Conservation (phyloP, 1,140 invertebrate species). For the Holotrichia oblita region DNA sequence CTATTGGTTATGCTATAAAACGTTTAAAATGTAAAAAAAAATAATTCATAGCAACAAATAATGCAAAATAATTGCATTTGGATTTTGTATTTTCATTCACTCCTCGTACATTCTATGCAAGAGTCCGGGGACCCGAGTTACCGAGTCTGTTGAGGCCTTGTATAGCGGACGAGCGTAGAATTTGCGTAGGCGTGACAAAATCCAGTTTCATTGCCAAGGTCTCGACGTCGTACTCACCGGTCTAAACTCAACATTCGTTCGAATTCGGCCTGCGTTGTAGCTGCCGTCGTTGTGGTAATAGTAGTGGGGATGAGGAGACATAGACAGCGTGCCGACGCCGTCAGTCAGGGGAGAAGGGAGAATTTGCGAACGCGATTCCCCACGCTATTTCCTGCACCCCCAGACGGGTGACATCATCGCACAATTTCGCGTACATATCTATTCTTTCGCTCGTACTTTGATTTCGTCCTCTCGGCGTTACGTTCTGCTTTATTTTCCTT, state of each 20-base stretch:
- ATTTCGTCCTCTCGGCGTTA: not conserved
- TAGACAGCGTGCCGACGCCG: conserved; percentile 9
- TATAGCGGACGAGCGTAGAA: not conserved
- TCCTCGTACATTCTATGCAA: no score
- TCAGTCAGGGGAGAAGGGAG: not conserved
- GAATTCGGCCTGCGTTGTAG: not conserved
- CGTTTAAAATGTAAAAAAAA: no score
- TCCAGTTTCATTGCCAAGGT: conserved; percentile 45
- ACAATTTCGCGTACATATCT: not conserved
- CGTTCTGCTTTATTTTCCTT: not conserved
- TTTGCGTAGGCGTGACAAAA: conserved; percentile 43
- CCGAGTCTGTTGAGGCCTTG: not conserved
- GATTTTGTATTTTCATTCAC: no score
- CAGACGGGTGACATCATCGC: conserved; percentile 25
- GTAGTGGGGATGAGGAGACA: not conserved
- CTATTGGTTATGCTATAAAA: no score
- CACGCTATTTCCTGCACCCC: conserved; percentile 29
- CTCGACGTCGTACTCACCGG: conserved; percentile 3
- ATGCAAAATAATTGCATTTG: no score
- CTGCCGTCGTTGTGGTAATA: no score
- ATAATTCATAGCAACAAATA: no score
- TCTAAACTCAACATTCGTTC: not conserved
- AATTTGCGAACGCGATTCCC: not conserved
- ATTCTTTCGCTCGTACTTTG: not conserved
- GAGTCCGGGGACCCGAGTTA: no score